These are phyloP conservation scores for Parus major DNA, from an alignment of 2,113 vertebrate species.

Conservation along the genomic window DNA sequence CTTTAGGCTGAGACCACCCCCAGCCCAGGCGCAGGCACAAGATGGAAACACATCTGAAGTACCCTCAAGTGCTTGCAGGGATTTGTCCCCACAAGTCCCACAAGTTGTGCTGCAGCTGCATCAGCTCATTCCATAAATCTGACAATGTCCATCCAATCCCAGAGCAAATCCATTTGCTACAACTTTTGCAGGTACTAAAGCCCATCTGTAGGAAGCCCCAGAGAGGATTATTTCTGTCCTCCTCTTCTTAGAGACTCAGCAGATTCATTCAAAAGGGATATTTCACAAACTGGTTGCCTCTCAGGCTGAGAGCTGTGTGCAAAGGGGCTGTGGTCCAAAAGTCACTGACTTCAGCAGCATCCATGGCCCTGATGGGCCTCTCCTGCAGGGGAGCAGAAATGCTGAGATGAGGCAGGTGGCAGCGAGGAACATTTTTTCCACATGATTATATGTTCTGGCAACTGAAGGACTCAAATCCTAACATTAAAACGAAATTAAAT, in stretches of 20 bases:
- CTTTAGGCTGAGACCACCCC: background rate
- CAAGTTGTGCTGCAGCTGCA: background rate
- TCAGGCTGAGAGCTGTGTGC: background rate
- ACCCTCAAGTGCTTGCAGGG: background rate
- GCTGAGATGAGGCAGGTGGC: background rate
- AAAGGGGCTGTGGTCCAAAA: background rate
- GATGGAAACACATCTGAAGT: background rate
- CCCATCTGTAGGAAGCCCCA: background rate
- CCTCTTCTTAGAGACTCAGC: background rate
- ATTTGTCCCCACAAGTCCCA: background rate
- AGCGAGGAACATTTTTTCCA: background rate
- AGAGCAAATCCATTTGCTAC: background rate
- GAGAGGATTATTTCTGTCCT: conserved; percentile 27
- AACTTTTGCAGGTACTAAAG: background rate
- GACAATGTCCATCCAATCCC: background rate
- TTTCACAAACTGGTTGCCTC: background rate
- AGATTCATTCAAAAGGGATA: background rate
- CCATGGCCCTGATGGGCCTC: background rate
- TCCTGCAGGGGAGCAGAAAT: background rate
- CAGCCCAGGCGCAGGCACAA: accelerated
- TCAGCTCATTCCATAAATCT: background rate
- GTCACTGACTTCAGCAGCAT: background rate
- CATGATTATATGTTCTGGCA: background rate
- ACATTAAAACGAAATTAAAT: background rate
- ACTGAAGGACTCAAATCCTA: background rate